These are phyloP conservation scores for Gymnorhina tibicen DNA, from an alignment of 2,113 vertebrate species.

Conservation along the genomic window DNA sequence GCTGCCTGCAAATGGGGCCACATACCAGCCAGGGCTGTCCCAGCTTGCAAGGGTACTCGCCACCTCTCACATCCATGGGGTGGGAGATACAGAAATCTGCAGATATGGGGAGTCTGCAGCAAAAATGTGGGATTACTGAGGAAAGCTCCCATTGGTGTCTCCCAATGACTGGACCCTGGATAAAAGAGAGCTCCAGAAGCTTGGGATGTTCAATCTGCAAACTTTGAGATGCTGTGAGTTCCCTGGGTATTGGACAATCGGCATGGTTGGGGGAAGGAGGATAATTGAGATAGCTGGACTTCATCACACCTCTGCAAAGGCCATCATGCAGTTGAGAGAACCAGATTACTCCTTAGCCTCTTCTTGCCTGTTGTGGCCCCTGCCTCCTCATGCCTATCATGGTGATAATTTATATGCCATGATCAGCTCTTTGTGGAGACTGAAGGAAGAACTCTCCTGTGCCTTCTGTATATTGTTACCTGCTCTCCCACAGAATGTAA, in stretches of 20 bases:
- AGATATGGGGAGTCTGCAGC: background rate
- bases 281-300: background rate
- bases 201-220: background rate
- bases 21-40: background rate
- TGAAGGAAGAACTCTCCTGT: background rate
- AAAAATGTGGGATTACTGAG: background rate
- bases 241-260: background rate
- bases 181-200: background rate
- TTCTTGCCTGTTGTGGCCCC: background rate
- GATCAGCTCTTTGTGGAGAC: background rate
- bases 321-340: background rate
- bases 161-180: background rate
- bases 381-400: background rate
- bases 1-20: background rate
- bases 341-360: background rate
- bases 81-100: background rate
- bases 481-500: background rate
- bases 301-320: background rate
- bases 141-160: background rate
- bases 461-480: background rate
- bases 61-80: background rate
- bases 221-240: background rate
- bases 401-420: background rate
- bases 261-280: background rate
- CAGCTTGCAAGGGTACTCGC: accelerated